Evolutionary conservation across 2,888 invertebrate genomes (phyloP).

Genomic region (Tanytarsus gracilentus): DNA sequence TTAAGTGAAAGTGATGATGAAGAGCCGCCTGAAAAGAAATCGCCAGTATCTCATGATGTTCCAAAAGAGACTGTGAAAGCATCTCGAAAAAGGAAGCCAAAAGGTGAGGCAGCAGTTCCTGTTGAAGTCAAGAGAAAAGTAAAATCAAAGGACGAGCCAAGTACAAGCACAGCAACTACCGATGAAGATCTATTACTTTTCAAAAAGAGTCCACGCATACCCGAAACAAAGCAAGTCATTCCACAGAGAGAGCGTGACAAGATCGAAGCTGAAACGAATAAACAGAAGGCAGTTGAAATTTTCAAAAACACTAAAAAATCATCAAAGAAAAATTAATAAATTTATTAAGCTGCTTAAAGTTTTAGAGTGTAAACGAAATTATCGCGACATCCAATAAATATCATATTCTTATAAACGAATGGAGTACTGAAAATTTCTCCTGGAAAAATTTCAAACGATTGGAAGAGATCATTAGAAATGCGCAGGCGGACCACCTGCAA

Average conservation of each 20-base stretch:
- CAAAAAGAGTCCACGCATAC: conserved; percentile 33
- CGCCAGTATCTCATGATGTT: not conserved
- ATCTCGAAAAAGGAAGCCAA: conserved; percentile 7
- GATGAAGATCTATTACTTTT: not conserved
- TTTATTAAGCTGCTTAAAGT: conserved; percentile 47
- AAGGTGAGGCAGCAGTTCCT: not conserved
- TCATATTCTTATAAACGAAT: conserved; percentile 46
- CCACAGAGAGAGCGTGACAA: conserved; percentile 65
- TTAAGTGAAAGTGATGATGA: conserved; percentile 24
- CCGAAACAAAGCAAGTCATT: conserved; percentile 50
- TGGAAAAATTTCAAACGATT: conserved; percentile 47
- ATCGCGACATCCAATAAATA: conserved; percentile 73
- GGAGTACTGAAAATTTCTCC: conserved; percentile 73
- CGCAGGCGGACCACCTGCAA: no score
- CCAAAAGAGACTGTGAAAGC: no score
- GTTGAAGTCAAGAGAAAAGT: conserved; percentile 12
- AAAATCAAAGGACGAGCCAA: conserved; percentile 28
- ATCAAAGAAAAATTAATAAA: conserved; percentile 41
- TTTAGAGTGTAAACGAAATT: conserved; percentile 60
- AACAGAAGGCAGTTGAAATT: conserved; percentile 64
- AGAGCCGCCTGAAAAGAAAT: conserved; percentile 13
- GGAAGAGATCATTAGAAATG: no score
- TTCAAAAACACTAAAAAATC: conserved; percentile 51
- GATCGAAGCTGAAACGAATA: conserved; percentile 54
- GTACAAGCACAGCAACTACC: not conserved